phyloP scores from a whole-genome alignment of 2,113 vertebrate genomes.

The Bos indicus region DNA sequence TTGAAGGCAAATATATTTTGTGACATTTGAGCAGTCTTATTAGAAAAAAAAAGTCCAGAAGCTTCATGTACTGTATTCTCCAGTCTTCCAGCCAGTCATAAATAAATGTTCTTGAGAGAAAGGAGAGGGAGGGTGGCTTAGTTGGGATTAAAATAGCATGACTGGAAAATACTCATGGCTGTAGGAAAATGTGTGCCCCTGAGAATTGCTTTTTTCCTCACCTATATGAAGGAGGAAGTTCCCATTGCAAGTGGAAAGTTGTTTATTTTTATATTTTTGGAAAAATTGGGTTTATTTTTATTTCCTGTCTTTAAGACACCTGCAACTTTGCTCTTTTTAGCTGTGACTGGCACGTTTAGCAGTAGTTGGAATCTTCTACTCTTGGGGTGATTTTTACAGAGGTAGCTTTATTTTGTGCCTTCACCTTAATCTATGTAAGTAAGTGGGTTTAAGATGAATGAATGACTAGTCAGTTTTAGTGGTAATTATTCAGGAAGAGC shows the following conservation, averaged over 20 bases:
- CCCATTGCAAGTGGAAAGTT: not conserved
- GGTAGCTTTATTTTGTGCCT: not conserved
- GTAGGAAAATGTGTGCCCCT: not conserved
- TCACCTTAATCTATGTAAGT: not conserved
- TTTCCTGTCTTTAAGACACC: not conserved
- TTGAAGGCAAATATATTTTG: not conserved
- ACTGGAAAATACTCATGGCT: not conserved
- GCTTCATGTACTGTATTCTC: not conserved
- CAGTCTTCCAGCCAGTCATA: not conserved
- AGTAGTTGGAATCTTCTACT: not conserved
- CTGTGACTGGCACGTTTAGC: not conserved
- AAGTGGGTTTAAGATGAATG: not conserved
- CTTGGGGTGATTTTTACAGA: not conserved
- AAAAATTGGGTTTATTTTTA: constrained; percentile 9
- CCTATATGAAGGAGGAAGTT: not conserved
- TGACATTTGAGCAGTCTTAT: not conserved
- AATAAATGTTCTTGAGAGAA: not conserved
- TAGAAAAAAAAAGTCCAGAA: not conserved
- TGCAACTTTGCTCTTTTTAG: not conserved
- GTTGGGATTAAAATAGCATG: not conserved
- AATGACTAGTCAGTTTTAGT: not conserved
- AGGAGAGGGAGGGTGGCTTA: not conserved
- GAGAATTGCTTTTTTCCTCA: not conserved
- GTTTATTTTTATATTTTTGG: not conserved
- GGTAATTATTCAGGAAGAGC: not conserved